Percentiles rank a stretch among this genome's conserved stretches.
These are phyloP conservation scores for Stictocephala bisonia DNA, from an alignment of 2,888 invertebrate genomes.

Conservation along the genomic window DNA sequence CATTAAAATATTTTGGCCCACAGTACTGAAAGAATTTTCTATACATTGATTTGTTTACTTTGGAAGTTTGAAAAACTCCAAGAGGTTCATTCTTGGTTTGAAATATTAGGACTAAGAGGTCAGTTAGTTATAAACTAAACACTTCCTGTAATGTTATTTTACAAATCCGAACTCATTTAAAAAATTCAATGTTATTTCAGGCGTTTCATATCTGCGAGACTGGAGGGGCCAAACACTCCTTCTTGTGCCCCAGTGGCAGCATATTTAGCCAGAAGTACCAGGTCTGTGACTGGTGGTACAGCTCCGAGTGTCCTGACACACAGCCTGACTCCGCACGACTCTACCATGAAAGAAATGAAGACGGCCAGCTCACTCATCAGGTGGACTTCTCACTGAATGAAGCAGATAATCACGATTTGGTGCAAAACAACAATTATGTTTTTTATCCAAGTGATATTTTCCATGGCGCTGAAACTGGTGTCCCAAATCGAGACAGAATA, in stretches of 20 bases:
- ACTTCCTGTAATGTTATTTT: background rate
- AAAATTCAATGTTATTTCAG: slow-evolving; percentile 61
- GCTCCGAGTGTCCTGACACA: slow-evolving; percentile 64
- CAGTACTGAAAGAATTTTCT: no score
- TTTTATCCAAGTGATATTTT: slow-evolving; percentile 43
- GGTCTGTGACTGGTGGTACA: slow-evolving; percentile 71
- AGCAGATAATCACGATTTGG: no score
- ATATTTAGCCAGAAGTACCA: slow-evolving; percentile 69
- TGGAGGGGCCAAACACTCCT: slow-evolving; percentile 66
- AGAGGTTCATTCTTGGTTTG: no score
- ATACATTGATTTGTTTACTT: no score
- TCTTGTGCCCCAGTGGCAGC: slow-evolving; percentile 69
- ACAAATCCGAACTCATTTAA: no score
- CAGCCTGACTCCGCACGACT: background rate
- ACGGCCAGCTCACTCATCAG: background rate
- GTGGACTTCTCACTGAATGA: background rate
- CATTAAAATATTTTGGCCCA: no score
- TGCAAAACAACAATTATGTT: slow-evolving; percentile 25
- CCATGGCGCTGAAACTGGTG: slow-evolving; percentile 44
- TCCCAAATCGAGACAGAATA: slow-evolving; percentile 31
- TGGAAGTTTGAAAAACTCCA: no score
- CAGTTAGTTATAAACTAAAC: no score
- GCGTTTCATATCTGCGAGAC: slow-evolving; percentile 68
- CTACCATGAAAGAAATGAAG: background rate
- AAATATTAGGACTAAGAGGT: no score